These are phyloP conservation scores for Meteorus sp. DNA, from an alignment of 1,140 invertebrate species.

Conservation along the genomic window DNA sequence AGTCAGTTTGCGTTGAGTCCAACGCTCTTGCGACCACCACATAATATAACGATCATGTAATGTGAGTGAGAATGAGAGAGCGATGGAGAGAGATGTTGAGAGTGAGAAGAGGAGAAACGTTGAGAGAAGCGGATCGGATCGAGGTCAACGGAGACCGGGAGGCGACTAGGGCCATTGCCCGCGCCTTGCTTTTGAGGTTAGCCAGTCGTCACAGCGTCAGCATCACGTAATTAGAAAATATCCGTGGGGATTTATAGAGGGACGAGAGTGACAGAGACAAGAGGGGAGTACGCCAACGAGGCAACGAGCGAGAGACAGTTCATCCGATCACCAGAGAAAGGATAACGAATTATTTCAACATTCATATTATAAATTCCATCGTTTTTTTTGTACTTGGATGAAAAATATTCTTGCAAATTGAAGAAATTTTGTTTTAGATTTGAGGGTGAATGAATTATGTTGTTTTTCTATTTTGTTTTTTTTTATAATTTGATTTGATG, in stretches of 20 bases:
- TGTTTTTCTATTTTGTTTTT: too few species aligned
- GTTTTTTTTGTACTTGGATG: too few species aligned
- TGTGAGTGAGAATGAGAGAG: too few species aligned
- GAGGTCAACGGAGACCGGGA: slow-evolving; percentile 52
- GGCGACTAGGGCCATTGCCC: slow-evolving; percentile 55
- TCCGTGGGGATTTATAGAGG: slow-evolving; percentile 29
- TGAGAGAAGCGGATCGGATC: slow-evolving; percentile 38
- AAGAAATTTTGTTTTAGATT: too few species aligned
- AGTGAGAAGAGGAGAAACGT: neutral
- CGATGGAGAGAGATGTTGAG: neutral
- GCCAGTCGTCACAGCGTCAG: slow-evolving; percentile 38
- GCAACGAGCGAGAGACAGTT: slow-evolving; percentile 11
- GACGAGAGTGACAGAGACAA: neutral
- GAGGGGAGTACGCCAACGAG: slow-evolving; percentile 6
- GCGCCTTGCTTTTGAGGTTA: slow-evolving; percentile 53
- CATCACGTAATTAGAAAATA: slow-evolving; percentile 50
- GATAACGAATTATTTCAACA: too few species aligned
- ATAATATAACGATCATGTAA: neutral
- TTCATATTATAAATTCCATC: too few species aligned
- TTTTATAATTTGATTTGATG: too few species aligned
- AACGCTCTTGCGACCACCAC: too few species aligned
- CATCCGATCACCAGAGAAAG: slow-evolving; percentile 20
- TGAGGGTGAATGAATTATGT: too few species aligned
- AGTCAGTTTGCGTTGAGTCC: neutral
- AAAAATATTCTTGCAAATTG: too few species aligned